Base-by-base conservation (phyloP, 2,113 vertebrate genomes). In the Monopterus albus region DNA sequence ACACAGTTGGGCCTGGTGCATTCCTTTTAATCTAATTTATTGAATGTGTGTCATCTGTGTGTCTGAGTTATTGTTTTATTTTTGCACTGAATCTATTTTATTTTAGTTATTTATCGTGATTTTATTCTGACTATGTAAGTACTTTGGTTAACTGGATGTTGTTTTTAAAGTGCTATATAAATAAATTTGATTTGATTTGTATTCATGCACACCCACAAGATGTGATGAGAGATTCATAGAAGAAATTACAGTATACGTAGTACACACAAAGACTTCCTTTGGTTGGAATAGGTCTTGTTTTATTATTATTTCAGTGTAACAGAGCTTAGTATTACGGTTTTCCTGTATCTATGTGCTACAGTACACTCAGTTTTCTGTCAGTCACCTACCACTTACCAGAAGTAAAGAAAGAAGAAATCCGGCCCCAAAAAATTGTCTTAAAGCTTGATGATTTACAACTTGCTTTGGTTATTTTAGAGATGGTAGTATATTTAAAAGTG, bases 331-430 rank as follows among this genome's bases (percentile, higher is more conserved):
- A 7, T 0, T 12, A n/a, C n/a, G n/a, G n/a, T 40, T 33, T 35
- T 29, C 17, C 2, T n/a, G 49, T 40, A n/a, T 49, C 52, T 35
- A 1, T 35, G 4, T 14, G 9, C 10, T 18, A 57, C 31, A 46
- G 15, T 40, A 9, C 18, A 43, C 31, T 63, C 12, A 20, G 6
- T 52, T 59, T 59, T 26, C 33, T 35, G 56, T 53, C 36, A 66
- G 12, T 58, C 66, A 21, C 20, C 13, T 38, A 4, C 14, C n/a
- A 11, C 4, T 20, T 25, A 20, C 1, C 3, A 63, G 17, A 46
- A 46, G 18, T 29, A 33, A 9, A 71, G 43, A 11, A 51, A 3
- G 21, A 4, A n/a, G n/a, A n/a, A n/a, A n/a, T n/a, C n/a, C n/a
- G n/a, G n/a, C 3, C 17, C 10, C 13, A n/a, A 5, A 31, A 49